phyloP scores from a whole-genome alignment of 2,888 invertebrate genomes.

The Trichogramma evanescens region DNA sequence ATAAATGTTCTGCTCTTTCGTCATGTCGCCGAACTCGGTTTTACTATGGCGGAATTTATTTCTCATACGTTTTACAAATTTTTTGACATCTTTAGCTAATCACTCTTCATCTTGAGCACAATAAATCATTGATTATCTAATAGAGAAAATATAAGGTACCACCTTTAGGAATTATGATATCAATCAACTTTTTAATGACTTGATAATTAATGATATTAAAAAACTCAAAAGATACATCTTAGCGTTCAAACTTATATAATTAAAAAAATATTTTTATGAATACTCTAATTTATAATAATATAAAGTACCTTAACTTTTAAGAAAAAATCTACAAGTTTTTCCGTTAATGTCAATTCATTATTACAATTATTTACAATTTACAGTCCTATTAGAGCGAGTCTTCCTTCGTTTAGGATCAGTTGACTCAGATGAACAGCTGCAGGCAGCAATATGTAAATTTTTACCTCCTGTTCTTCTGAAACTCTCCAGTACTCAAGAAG shows the following conservation, averaged over 20 bases:
- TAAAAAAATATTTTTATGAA: neutral
- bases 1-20: too few relatives aligned
- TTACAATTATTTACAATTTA: neutral
- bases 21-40: too few relatives aligned
- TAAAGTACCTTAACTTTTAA: neutral
- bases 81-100: too few relatives aligned
- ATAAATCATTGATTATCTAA: too few relatives aligned
- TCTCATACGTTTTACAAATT: too few relatives aligned
- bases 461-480: conserved; percentile 85
- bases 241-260: neutral
- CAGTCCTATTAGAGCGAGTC: conserved; percentile 82
- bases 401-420: conserved; percentile 82
- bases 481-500: conserved; percentile 78
- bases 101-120: too few relatives aligned
- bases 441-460: conserved; percentile 73
- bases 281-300: neutral
- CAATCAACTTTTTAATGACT: too few relatives aligned
- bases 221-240: neutral
- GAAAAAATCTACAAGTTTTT: neutral
- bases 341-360: neutral
- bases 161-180: too few relatives aligned
- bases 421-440: conserved; percentile 82
- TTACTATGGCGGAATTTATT: too few relatives aligned
- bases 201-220: too few relatives aligned
- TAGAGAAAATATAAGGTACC: too few relatives aligned